Evolutionary conservation across 2,888 invertebrate genomes (phyloP).

Genomic region (Molorchus minor): DNA sequence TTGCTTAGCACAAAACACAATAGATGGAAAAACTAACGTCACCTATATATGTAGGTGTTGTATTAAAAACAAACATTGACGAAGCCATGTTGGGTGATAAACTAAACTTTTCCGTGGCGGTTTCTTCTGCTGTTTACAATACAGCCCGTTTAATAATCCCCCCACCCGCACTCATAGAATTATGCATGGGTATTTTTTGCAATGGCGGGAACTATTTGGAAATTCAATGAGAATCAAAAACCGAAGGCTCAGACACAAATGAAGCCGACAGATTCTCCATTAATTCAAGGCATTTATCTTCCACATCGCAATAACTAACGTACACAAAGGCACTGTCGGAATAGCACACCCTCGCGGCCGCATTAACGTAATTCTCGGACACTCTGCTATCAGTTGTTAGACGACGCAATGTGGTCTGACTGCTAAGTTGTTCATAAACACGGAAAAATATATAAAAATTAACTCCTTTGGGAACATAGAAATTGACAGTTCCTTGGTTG

Average conservation of each 20-base stretch:
- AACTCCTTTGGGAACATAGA: too few relatives aligned
- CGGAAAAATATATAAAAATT: too few relatives aligned
- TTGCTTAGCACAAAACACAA: too few relatives aligned
- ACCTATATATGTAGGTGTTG: too few relatives aligned
- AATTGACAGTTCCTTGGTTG: too few relatives aligned
- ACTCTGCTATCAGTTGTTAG: slow-evolving; percentile 36
- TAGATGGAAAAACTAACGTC: too few relatives aligned
- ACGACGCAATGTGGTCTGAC: slow-evolving; percentile 31
- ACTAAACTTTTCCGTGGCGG: too few relatives aligned
- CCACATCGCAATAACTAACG: slow-evolving; percentile 42
- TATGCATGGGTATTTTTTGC: slow-evolving; percentile 21
- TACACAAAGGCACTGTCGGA: slow-evolving; percentile 46
- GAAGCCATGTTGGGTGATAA: too few relatives aligned
- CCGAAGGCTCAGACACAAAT: slow-evolving; percentile 35
- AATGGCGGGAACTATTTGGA: slow-evolving; percentile 30
- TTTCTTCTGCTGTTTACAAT: too few relatives aligned
- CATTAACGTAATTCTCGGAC: slow-evolving; percentile 47
- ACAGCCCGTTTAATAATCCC: too few relatives aligned
- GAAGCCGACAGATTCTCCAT: slow-evolving; percentile 46
- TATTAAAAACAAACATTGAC: too few relatives aligned
- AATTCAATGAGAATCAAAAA: slow-evolving; percentile 33
- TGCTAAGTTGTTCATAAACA: slow-evolving; percentile 8
- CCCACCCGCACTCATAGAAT: too few relatives aligned
- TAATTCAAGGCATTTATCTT: slow-evolving; percentile 49
- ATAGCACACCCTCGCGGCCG: slow-evolving; percentile 43